These are phyloP conservation scores for Ooceraea biroi DNA, from an alignment of 1,140 invertebrate species.

Conservation along the genomic window DNA sequence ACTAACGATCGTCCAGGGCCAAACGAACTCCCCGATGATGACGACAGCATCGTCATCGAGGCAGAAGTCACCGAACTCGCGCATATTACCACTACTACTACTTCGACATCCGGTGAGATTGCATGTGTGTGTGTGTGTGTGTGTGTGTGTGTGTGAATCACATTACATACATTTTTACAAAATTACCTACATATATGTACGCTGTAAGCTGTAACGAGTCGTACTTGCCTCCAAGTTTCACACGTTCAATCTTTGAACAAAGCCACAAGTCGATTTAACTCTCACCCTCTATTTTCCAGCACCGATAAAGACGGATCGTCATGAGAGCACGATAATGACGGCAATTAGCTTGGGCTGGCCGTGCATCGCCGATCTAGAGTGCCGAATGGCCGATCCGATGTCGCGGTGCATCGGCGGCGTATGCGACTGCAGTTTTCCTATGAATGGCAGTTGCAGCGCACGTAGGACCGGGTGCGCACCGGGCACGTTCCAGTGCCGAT, in stretches of 20 bases:
- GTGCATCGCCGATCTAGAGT: slow-evolving; percentile 92
- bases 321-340: slow-evolving; percentile 86
- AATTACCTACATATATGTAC: no score
- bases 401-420: slow-evolving; percentile 92
- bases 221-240: no score
- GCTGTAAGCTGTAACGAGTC: no score
- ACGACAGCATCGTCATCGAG: slow-evolving; percentile 83
- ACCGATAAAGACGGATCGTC: slow-evolving; percentile 79
- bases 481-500: slow-evolving; percentile 94
- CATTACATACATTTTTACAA: no score
- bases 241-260: no score
- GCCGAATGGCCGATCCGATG: slow-evolving; percentile 91
- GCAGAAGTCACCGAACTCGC: slow-evolving; percentile 79
- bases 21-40: slow-evolving; percentile 79
- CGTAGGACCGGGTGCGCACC: slow-evolving; percentile 91
- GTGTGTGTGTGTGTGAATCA: no score
- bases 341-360: slow-evolving; percentile 92
- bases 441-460: slow-evolving; percentile 89
- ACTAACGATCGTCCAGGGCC: slow-evolving; percentile 65
- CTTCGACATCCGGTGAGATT: slow-evolving; percentile 65
- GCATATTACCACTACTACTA: slow-evolving; percentile 67
- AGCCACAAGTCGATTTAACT: background rate
- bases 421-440: slow-evolving; percentile 91
- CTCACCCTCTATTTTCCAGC: slow-evolving; percentile 21
- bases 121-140: no score